Evolutionary conservation across 2,797 vertebrate genomes (phyloP).

Genomic region (Parauchenoglanis ngamensis): DNA sequence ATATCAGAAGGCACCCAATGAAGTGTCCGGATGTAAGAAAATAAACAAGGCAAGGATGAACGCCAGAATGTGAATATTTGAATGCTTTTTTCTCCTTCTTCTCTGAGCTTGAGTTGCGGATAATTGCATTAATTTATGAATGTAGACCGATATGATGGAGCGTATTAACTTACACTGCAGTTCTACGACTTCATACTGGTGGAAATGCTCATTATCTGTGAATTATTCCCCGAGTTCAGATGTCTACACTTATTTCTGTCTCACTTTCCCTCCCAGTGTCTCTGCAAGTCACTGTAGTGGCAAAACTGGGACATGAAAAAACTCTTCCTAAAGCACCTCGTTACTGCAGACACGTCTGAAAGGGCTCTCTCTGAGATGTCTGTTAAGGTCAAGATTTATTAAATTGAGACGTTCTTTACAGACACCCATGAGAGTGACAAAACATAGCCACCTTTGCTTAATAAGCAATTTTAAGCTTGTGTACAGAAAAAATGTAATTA

Average conservation of each 20-base stretch:
- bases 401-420: slow-evolving; percentile 12
- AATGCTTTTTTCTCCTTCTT: not conserved
- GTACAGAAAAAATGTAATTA: not conserved
- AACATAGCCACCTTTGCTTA: not conserved
- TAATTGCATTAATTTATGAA: slow-evolving; percentile 9
- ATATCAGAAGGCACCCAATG: not conserved
- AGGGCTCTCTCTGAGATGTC: slow-evolving; percentile 36
- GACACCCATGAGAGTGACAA: slow-evolving; percentile 1
- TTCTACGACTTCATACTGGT: slow-evolving; percentile 1
- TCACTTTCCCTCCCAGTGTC: slow-evolving; percentile 34
- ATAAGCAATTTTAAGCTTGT: not conserved
- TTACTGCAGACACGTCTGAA: slow-evolving; percentile 52
- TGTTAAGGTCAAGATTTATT: slow-evolving; percentile 46
- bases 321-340: slow-evolving; percentile 41
- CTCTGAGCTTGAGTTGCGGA: not conserved
- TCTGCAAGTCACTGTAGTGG: slow-evolving; percentile 44
- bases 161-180: not conserved
- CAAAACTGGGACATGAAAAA: slow-evolving; percentile 48
- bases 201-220: slow-evolving; percentile 21
- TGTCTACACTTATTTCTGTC: slow-evolving; percentile 32
- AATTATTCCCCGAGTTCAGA: slow-evolving; percentile 41
- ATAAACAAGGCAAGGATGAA: not conserved
- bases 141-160: not conserved
- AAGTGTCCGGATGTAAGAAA: not conserved
- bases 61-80: not conserved